Evolutionary conservation across 2,888 invertebrate species (phyloP).

Genomic region (Sesia bembeciformis): DNA sequence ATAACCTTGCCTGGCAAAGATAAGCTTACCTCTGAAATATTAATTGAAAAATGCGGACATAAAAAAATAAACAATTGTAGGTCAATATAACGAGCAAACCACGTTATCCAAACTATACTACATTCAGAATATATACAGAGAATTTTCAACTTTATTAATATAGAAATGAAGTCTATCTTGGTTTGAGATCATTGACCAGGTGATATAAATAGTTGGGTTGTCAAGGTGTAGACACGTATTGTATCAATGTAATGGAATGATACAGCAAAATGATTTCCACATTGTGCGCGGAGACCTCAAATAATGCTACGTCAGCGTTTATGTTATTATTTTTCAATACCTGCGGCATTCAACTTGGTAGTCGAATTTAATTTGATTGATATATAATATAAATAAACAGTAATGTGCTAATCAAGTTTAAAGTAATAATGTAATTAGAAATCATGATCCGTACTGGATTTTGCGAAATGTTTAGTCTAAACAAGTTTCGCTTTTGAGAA

Average conservation of each 20-base stretch:
- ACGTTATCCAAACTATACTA: no score
- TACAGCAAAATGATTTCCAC: conserved; percentile 26
- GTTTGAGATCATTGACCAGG: no score
- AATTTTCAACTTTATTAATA: no score
- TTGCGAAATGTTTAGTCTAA: no score
- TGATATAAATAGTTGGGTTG: no score
- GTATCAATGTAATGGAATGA: conserved; percentile 29
- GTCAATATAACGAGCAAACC: conserved; percentile 23
- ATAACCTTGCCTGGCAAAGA: not conserved
- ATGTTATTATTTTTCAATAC: conserved; percentile 20
- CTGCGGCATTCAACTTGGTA: conserved; percentile 43
- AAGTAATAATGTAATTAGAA: no score
- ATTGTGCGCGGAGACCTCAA: conserved; percentile 14
- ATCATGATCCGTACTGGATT: no score
- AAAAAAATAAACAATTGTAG: conserved; percentile 13
- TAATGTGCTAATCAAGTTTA: no score
- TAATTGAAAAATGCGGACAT: conserved; percentile 9
- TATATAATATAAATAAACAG: not conserved
- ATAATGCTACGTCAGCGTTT: conserved; percentile 35
- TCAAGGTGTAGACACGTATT: conserved; percentile 9
- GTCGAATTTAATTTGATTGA: not conserved
- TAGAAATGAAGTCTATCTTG: no score
- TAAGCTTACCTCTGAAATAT: conserved; percentile 3
- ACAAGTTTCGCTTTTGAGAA: no score
- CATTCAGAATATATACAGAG: no score